Conservation (phyloP, 2,888 invertebrate species). For the Metacarcinus magister region DNA sequence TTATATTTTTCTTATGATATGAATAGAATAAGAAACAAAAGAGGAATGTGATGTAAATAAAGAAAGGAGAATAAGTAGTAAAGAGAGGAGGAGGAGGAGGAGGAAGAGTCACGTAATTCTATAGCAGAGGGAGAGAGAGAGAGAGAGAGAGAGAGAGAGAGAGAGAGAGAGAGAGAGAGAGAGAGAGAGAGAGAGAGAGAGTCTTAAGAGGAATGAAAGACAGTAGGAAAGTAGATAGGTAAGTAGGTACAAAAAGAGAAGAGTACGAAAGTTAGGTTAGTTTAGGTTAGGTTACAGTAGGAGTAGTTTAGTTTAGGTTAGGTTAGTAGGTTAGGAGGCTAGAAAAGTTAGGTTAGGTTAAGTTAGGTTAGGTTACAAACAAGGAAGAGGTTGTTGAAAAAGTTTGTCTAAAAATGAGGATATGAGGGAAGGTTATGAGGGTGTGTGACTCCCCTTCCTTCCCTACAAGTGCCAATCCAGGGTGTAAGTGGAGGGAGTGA, state of each 20-base stretch:
- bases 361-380: too few relatives aligned
- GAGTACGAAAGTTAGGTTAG: too few relatives aligned
- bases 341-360: neutral
- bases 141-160: slow-evolving; percentile 29
- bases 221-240: neutral
- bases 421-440: neutral
- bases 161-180: slow-evolving; percentile 50
- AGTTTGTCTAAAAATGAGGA: neutral
- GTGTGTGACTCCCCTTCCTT: neutral
- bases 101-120: neutral
- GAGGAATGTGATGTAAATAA: neutral
- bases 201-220: neutral
- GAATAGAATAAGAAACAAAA: too few relatives aligned
- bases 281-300: too few relatives aligned
- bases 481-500: neutral
- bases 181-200: slow-evolving; percentile 53
- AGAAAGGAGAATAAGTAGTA: neutral
- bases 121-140: neutral
- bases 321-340: too few relatives aligned
- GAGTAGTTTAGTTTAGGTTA: too few relatives aligned
- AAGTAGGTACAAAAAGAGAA: too few relatives aligned
- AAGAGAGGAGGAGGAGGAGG: neutral
- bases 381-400: too few relatives aligned
- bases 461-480: neutral
- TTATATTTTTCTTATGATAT: too few relatives aligned